These are phyloP conservation scores for Orthosia gracilis DNA, from an alignment of 2,888 invertebrate genomes.

Conservation along the genomic window DNA sequence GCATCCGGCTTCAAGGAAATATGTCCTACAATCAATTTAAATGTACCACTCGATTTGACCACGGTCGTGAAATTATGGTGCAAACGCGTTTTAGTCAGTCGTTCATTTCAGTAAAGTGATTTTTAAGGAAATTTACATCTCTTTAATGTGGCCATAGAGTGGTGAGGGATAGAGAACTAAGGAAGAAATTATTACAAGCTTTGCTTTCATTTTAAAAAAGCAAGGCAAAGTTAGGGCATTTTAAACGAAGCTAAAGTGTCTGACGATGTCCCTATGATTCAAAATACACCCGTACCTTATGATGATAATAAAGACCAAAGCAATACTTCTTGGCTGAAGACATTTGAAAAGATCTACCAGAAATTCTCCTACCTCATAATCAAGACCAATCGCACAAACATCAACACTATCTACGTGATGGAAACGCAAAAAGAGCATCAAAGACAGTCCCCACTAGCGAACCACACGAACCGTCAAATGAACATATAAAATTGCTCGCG, in stretches of 20 bases:
- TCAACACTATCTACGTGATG: not conserved
- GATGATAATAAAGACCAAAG: too few species aligned
- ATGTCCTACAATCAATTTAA: slow-evolving; percentile 90
- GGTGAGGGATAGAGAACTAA: not conserved
- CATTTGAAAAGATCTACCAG: not conserved
- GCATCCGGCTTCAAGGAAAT: slow-evolving; percentile 90
- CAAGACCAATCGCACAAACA: not conserved
- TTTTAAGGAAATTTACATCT: not conserved
- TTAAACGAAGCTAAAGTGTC: not conserved
- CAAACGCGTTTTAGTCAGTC: slow-evolving; percentile 46
- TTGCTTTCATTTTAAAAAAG: not conserved
- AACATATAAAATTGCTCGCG: slow-evolving; percentile 51
- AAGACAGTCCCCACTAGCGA: slow-evolving; percentile 6
- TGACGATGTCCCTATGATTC: not conserved
- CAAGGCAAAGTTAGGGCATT: too few species aligned
- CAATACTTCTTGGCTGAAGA: not conserved
- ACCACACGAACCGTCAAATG: slow-evolving; percentile 45
- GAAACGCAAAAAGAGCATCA: slow-evolving; percentile 23
- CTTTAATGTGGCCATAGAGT: not conserved
- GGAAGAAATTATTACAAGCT: not conserved
- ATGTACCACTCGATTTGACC: slow-evolving; percentile 87
- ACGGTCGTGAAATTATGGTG: slow-evolving; percentile 72
- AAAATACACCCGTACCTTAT: not conserved
- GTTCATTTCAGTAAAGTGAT: not conserved
- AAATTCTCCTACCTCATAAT: not conserved